Base-by-base conservation (phyloP, 2,797 vertebrate species). In the Halcyon smyrnensis region DNA sequence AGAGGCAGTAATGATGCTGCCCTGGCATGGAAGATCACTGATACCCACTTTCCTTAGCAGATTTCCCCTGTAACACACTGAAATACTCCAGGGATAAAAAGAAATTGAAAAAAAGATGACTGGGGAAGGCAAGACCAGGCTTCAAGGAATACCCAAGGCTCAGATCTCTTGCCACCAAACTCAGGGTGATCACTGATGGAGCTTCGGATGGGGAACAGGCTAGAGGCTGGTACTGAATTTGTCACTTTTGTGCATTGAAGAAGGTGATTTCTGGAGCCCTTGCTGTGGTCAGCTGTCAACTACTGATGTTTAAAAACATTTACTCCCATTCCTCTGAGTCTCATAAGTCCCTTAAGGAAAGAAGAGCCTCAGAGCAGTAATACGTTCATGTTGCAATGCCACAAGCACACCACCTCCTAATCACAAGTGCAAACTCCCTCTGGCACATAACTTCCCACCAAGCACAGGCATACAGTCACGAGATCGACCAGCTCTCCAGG, bases 351-450 rank as follows among this genome's bases (percentile, higher is more conserved):
- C 39, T 60, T 37, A 39, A 59, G 70, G 48, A 86, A 73, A 70
- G 43, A 20, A 50, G 41, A 89, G 48, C 21, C 59, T 54, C 51
- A 37, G 54, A 85, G 69, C 84, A 88, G 64, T 34, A 34, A 54
- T 24, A 34, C 1, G 0, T 45, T 32, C 5, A 2, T 9, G 11
- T 41, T 65, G 36, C 75, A 65, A 36, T 10, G 4, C 59, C 75
- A 16, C 1, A 8, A 62, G 12, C 28, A 48, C 18, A 69, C 10
- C 25, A 56, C 8, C 1, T 2, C 65, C 53, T 75, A 60, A 56
- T 17, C 36, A 74, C 34, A 73, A 64, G 36, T 6, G 21, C 43
- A 62, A 65, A 50, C 54, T 53, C 70, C 32, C 45, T 70, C 60
- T 68, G 56, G 50, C 57, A 34, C 8, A 0, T 8, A 71, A 34